Evolutionary conservation across 2,888 invertebrate species (phyloP), one percentile per base, ranked within the genome.

Genomic region (Ectemnius continuus): DNA sequence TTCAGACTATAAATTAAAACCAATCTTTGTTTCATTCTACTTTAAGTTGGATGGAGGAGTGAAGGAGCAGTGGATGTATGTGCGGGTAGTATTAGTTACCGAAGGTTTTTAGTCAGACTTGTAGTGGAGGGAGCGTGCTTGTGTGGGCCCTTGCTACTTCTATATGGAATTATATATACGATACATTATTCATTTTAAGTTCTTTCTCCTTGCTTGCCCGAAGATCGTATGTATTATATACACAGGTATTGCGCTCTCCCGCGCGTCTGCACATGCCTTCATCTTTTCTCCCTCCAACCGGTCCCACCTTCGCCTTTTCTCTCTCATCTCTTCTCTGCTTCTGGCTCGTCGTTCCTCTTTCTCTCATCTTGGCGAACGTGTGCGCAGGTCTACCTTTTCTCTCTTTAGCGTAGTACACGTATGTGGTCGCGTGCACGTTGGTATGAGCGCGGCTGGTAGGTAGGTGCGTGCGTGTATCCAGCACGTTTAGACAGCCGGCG

Each of bases 121-220:
- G 36, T 11, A 36, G 36, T 36, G 11, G 5, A 6, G 36, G 6
- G 36, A 6, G 36, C 11, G 36, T 36, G 36, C 8, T 36, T 6
- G 36, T 36, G 36, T 11, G 11, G 75, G 73, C 80, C 81, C 78
- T 80, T 67, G 73, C 68, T 82, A 84, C 82, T 82, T 82, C 82
- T 86, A 86, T 88, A 87, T 89, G 84, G 86, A 88, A 91, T 91
- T 91, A 91, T 90, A 90, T 91, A 91, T 91, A 91, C 91, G 89
- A 90, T 91, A 91, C 91, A 91, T 91, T 91, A 91, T 91, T 91
- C 91, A 91, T 91, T 90, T 89, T 87, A 88, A 90, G 88, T 88
- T 91, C 89, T 90, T 90, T 90, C 89, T 89, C 88, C 87, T 86
- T 88, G 88, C 88, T 86, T 85, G 87, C 84, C 81, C 82, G 84